These are phyloP conservation scores for Agrilus planipennis DNA, from an alignment of 1,140 invertebrate genomes.

Conservation along the genomic window DNA sequence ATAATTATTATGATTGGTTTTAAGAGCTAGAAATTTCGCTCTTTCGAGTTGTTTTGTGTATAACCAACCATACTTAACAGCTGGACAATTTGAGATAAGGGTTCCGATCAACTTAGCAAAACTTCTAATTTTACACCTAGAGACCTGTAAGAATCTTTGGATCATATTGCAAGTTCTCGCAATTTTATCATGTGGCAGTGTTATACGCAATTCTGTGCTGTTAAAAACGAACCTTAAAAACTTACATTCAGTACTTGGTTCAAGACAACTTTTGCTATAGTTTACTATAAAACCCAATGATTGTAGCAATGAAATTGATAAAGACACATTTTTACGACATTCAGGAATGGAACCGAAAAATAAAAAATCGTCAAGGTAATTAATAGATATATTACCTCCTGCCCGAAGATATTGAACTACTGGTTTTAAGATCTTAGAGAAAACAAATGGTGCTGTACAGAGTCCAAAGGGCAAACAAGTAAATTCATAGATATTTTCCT, in stretches of 20 bases:
- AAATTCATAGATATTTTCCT: constrained; percentile 15
- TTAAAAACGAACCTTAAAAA: not conserved
- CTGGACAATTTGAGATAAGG: constrained; percentile 1
- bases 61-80: constrained; percentile 18
- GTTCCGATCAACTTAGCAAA: constrained; percentile 1
- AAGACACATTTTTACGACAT: not conserved
- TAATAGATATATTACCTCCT: not conserved
- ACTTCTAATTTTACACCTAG: not conserved
- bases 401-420: constrained; percentile 7
- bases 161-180: not conserved
- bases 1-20: constrained; percentile 3
- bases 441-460: constrained; percentile 20
- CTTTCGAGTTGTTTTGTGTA: constrained; percentile 19
- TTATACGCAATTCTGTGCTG: not conserved
- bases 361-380: not conserved
- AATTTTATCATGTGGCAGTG: not conserved
- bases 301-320: not conserved
- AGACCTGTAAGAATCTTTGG: not conserved
- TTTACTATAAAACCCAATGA: not conserved
- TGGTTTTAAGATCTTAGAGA: constrained; percentile 25
- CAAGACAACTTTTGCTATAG: not conserved
- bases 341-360: not conserved
- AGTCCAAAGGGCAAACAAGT: constrained; percentile 23
- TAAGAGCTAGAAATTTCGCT: constrained; percentile 13
- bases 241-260: not conserved